Percentiles rank a stretch among this genome's conserved stretches.
These are phyloP conservation scores for Phengaris arion DNA, from an alignment of 2,888 invertebrate genomes.

Conservation along the genomic window DNA sequence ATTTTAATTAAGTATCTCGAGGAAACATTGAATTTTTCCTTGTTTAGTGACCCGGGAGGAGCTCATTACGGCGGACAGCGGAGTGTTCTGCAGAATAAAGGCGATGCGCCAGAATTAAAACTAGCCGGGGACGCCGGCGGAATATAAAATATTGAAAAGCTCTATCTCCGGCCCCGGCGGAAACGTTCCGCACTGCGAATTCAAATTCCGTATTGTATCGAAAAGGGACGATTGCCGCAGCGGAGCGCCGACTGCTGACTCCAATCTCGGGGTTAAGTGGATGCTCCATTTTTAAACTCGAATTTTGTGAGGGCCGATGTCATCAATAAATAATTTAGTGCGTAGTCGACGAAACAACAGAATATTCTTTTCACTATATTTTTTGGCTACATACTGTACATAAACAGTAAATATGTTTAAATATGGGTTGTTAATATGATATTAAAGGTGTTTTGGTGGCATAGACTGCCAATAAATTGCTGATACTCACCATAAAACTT, in stretches of 20 bases:
- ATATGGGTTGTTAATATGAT: neutral
- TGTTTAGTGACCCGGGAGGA: constrained; percentile 13
- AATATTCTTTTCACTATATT: neutral
- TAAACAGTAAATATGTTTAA: neutral
- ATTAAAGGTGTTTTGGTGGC: neutral
- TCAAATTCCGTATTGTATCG: constrained; percentile 59
- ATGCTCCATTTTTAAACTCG: constrained; percentile 25
- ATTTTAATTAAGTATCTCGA: constrained; percentile 2
- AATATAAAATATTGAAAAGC: constrained; percentile 43
- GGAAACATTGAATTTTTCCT: constrained; percentile 12
- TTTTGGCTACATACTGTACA: neutral
- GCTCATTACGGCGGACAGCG: constrained; percentile 15
- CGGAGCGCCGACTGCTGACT: constrained; percentile 29
- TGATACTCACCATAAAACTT: neutral
- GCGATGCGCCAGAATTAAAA: constrained; percentile 41
- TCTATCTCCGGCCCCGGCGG: constrained; percentile 40
- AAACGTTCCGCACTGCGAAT: constrained; percentile 48
- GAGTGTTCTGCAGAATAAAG: constrained; percentile 20
- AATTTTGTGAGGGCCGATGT: constrained; percentile 8
- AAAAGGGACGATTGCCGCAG: constrained; percentile 37
- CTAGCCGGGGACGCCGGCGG: constrained; percentile 39
- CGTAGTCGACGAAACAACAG: neutral
- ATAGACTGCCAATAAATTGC: neutral
- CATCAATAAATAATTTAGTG: constrained; percentile 16
- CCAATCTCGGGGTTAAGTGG: constrained; percentile 31